These are phyloP conservation scores for Nasonia longicornis DNA, from an alignment of 1,140 invertebrate species.

Conservation along the genomic window DNA sequence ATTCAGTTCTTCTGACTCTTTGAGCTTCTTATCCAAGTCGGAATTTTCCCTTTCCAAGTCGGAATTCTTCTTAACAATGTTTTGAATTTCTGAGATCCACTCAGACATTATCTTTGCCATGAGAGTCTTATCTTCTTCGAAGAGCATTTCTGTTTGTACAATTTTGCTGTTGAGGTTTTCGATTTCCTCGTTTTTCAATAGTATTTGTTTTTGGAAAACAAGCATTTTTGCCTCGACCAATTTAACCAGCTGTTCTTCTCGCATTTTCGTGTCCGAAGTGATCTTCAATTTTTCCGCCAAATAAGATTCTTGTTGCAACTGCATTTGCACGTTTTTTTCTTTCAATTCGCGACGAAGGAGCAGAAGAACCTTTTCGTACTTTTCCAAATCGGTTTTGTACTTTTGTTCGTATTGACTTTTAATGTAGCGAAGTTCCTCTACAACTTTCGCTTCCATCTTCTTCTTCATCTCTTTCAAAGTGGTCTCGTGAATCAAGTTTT, in stretches of 20 bases:
- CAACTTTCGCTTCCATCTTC: background rate
- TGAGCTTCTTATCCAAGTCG: background rate
- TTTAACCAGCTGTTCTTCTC: background rate
- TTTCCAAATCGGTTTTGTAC: background rate
- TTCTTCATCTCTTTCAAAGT: background rate
- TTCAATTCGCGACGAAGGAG: background rate
- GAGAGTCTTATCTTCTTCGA: conserved; percentile 5
- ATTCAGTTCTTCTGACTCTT: background rate
- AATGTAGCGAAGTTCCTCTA: background rate
- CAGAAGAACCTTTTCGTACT: background rate
- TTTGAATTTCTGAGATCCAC: conserved; percentile 31
- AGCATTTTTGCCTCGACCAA: background rate
- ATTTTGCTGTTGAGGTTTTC: background rate
- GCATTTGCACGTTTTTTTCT: background rate
- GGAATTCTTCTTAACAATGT: background rate
- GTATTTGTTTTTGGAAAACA: background rate
- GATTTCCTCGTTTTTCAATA: conserved; percentile 1
- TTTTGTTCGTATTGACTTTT: conserved; percentile 11
- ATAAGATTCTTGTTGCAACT: background rate
- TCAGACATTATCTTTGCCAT: conserved; percentile 5
- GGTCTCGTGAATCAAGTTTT: background rate
- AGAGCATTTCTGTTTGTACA: background rate
- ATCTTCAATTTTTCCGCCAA: background rate
- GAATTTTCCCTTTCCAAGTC: background rate
- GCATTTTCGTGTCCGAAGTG: background rate